These are phyloP conservation scores for Zaprionus kolodkinae DNA, from an alignment of 1,140 invertebrate species.

Conservation along the genomic window DNA sequence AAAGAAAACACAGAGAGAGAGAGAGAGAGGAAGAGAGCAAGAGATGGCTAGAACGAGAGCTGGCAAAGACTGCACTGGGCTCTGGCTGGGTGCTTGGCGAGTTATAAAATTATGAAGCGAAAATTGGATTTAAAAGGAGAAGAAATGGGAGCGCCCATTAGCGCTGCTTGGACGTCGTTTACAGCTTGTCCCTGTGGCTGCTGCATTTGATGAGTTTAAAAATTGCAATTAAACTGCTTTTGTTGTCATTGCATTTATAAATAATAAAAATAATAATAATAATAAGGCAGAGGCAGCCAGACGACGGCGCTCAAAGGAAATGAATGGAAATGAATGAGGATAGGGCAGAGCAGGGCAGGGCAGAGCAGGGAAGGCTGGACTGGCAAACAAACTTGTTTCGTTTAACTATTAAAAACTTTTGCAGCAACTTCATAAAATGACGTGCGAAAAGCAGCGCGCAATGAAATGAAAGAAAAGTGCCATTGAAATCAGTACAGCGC, in stretches of 20 bases:
- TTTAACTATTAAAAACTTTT: constrained; percentile 77
- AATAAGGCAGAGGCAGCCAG: constrained; percentile 45
- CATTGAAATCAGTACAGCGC: constrained; percentile 26
- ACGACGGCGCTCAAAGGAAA: constrained; percentile 46
- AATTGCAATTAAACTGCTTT: constrained; percentile 83
- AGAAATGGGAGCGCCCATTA: constrained; percentile 65
- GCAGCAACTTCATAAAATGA: constrained; percentile 69
- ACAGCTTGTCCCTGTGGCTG: constrained; percentile 33
- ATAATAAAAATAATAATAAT: constrained; percentile 75
- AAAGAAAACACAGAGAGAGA: constrained; percentile 1
- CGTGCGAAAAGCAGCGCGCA: constrained; percentile 62
- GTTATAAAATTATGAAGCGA: constrained; percentile 77
- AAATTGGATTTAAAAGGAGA: constrained; percentile 78
- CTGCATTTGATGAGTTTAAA: constrained; percentile 80
- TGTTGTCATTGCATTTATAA: constrained; percentile 81
- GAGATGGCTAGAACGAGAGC: background rate
- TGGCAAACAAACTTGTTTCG: constrained; percentile 51
- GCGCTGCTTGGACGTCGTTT: constrained; percentile 61
- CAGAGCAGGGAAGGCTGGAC: background rate
- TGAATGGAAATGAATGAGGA: constrained; percentile 66
- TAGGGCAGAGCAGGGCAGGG: background rate
- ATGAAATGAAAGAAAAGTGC: constrained; percentile 61
- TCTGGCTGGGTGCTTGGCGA: constrained; percentile 35
- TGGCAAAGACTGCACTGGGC: constrained; percentile 3
- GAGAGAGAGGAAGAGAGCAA: background rate